Evolutionary conservation across 2,888 invertebrate genomes (phyloP), one percentile per base, ranked within the genome.

Genomic region (Bembecia ichneumoniformis): DNA sequence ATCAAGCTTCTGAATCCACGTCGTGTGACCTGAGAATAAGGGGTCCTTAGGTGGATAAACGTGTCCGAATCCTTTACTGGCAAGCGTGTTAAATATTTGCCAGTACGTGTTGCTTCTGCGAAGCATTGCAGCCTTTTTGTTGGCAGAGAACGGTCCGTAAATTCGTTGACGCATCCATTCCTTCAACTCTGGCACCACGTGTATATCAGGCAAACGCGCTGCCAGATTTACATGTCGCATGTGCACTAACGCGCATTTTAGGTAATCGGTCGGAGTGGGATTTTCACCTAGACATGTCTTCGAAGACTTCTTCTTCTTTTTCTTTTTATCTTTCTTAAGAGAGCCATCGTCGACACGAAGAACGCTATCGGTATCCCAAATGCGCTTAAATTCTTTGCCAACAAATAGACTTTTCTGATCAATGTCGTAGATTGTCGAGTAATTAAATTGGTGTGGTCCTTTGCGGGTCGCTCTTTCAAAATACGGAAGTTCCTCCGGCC

Each of bases 121-220:
- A 46, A 75, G 40, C 55, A 71, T 60, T 28, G 63, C 56, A 13
- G 52, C 52, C 52, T 66, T 81, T 43, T 74, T 62, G 1, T 34
- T 11, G 1, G 17, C 35, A 4, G 66, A 64, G 35, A 62, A 57
- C 0, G 77, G 76, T 0, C 86, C 86, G 48, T 72, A 59, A 7
- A 84, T 69, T 13, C 86, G 73, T 3, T 57, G 54, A 10, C 82
- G 74, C 84, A 86, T 86, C 86, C 86, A 86, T 60, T 79, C 83
- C 35, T 66, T 69, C 3, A 86, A 66, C 51, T 82, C 83, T 5
- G 86, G 82, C 1, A 70, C 77, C 20, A 75, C 58, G 51, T 84
- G 75, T 14, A 79, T 55, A 44, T 84, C 83, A 0, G 86, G 86
- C 35, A 86, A 59, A 9, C 74, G 68, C 1, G 86, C 82, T 46